These are phyloP conservation scores for Dryomyza anilis DNA, from an alignment of 2,888 invertebrate species.

Conservation along the genomic window DNA sequence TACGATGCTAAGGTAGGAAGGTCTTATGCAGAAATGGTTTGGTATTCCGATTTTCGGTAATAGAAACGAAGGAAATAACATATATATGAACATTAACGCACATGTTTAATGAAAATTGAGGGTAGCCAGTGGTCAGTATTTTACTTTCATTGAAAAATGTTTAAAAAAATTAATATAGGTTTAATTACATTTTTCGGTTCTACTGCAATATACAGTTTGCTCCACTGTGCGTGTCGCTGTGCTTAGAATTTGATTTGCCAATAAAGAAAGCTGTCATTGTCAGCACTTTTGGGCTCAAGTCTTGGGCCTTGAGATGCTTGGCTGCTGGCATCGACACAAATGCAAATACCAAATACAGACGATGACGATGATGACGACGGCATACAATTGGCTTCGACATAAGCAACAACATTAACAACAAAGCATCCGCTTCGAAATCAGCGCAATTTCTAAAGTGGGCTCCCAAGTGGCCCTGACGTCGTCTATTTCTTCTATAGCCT, in stretches of 20 bases:
- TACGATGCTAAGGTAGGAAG: too few species aligned
- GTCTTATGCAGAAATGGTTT: too few species aligned
- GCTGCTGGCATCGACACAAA: constrained; percentile 12
- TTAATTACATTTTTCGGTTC: too few species aligned
- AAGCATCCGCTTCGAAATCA: constrained; percentile 18
- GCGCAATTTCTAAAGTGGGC: constrained; percentile 29
- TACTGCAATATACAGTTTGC: background rate
- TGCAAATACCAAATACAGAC: constrained; percentile 12
- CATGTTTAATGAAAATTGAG: too few species aligned
- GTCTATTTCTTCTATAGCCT: constrained; percentile 14
- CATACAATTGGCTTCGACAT: constrained; percentile 9
- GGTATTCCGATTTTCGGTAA: too few species aligned
- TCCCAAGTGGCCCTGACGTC: constrained; percentile 29
- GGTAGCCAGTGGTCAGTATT: too few species aligned
- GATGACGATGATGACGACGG: constrained; percentile 6
- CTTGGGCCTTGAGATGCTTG: constrained; percentile 13
- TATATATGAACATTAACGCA: too few species aligned
- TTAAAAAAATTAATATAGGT: too few species aligned
- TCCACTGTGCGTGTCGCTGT: constrained; percentile 43
- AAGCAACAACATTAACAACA: constrained; percentile 7
- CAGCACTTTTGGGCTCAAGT: constrained; percentile 47
- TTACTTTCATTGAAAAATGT: too few species aligned
- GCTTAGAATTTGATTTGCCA: constrained; percentile 54
- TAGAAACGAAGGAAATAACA: too few species aligned
- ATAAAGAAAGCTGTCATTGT: constrained; percentile 56